A percentile compares a stretch with the other conserved stretches of the same genome.
These are phyloP conservation scores for Anthoscopus minutus DNA, from an alignment of 2,113 vertebrate species.

Conservation along the genomic window DNA sequence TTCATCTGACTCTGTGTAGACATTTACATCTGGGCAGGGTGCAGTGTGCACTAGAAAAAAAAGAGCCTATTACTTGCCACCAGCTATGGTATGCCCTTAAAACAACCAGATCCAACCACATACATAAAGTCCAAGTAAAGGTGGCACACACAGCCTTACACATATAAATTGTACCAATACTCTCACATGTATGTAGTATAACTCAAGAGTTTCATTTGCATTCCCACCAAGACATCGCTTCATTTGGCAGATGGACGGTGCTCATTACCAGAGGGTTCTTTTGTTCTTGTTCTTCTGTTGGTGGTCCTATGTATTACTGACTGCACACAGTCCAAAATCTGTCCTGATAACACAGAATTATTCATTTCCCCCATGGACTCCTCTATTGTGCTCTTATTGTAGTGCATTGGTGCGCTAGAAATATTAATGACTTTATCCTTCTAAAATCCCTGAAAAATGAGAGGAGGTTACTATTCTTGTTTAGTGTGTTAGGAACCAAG, in stretches of 20 bases:
- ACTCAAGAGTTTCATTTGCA: background rate
- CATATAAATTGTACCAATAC: background rate
- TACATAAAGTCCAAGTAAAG: background rate
- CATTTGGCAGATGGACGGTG: background rate
- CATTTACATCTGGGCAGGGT: background rate
- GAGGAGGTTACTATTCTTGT: background rate
- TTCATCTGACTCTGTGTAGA: background rate
- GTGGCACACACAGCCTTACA: background rate
- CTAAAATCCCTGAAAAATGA: background rate
- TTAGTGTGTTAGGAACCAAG: background rate
- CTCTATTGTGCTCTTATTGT: background rate
- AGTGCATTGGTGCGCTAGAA: background rate
- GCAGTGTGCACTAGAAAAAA: background rate
- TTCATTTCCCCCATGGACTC: background rate
- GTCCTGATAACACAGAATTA: conserved; percentile 10
- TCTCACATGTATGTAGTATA: background rate
- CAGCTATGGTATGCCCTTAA: background rate
- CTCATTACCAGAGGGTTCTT: background rate
- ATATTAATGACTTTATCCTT: background rate
- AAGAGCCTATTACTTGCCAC: background rate
- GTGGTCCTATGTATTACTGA: conserved; percentile 14
- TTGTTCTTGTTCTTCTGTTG: background rate
- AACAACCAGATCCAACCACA: background rate
- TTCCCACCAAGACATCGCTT: background rate
- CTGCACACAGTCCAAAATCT: background rate